Evolutionary conservation across 2,797 vertebrate genomes (phyloP).

Genomic region (Myotis planiceps): DNA sequence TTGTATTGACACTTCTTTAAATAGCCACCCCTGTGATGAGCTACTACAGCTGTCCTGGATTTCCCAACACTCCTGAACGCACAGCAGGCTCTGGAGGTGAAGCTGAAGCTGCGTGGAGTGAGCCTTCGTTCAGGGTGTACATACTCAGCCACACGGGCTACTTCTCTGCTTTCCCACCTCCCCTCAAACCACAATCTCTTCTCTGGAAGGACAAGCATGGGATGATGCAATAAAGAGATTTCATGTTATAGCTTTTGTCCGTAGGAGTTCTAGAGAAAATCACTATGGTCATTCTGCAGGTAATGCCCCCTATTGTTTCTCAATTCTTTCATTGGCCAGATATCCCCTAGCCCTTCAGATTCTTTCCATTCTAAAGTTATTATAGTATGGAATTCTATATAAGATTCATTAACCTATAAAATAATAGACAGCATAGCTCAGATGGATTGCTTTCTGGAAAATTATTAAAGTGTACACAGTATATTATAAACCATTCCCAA

Average conservation of each 20-base stretch:
- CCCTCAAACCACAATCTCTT: neutral
- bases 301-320: neutral
- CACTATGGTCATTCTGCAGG: neutral
- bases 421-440: neutral
- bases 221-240: neutral
- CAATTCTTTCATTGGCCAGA: neutral
- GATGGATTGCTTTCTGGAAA: neutral
- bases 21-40: neutral
- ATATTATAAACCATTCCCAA: neutral
- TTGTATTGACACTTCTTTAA: neutral
- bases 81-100: neutral
- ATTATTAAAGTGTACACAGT: neutral
- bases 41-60: neutral
- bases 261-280: neutral
- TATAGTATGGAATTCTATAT: neutral
- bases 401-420: neutral
- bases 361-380: neutral
- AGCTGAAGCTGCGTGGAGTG: neutral
- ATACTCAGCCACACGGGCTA: neutral
- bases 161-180: neutral
- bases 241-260: neutral
- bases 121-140: fast-evolving
- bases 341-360: neutral
- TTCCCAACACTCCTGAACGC: neutral
- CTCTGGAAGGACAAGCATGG: too few relatives aligned